phyloP scores from a whole-genome alignment of 2,888 invertebrate genomes.

The Caradrina clavipalpis region DNA sequence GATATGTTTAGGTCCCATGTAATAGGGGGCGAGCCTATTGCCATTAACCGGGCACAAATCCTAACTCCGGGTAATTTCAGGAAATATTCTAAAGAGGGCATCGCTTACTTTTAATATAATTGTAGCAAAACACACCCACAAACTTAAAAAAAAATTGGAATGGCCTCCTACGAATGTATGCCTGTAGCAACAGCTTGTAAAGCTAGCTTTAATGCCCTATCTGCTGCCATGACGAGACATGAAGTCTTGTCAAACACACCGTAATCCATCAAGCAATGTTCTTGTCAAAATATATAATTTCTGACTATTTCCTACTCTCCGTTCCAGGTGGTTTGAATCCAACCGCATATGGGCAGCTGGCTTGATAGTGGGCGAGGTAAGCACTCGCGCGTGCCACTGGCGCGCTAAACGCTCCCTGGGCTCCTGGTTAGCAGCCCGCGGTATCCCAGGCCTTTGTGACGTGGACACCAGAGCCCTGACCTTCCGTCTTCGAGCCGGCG shows the following conservation, averaged over 20 bases:
- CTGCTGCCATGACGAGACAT: too few relatives aligned
- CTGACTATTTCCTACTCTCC: not conserved
- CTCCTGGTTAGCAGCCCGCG: slow-evolving; percentile 95
- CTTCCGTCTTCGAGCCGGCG: slow-evolving; percentile 97
- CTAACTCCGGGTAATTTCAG: too few relatives aligned
- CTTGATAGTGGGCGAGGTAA: slow-evolving; percentile 97
- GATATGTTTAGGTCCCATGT: too few relatives aligned
- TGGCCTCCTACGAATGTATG: too few relatives aligned
- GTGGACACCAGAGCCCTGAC: slow-evolving; percentile 98
- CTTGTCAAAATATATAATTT: not conserved
- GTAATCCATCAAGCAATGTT: not conserved
- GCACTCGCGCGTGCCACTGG: slow-evolving; percentile 97
- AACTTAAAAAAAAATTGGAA: not conserved
- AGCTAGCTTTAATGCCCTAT: too few relatives aligned
- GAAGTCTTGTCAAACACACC: not conserved
- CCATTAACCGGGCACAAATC: too few relatives aligned
- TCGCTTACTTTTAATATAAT: not conserved
- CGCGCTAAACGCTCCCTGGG: slow-evolving; percentile 95
- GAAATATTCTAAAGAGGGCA: not conserved
- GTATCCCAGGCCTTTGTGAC: slow-evolving; percentile 97
- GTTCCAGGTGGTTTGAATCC: slow-evolving; percentile 97
- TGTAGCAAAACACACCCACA: too few relatives aligned
- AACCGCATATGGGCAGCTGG: slow-evolving; percentile 97
- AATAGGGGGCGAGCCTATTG: too few relatives aligned
- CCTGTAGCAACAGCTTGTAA: too few relatives aligned